Conservation (phyloP, 2,113 vertebrate genomes). For the Chascanopsetta lugubris region DNA sequence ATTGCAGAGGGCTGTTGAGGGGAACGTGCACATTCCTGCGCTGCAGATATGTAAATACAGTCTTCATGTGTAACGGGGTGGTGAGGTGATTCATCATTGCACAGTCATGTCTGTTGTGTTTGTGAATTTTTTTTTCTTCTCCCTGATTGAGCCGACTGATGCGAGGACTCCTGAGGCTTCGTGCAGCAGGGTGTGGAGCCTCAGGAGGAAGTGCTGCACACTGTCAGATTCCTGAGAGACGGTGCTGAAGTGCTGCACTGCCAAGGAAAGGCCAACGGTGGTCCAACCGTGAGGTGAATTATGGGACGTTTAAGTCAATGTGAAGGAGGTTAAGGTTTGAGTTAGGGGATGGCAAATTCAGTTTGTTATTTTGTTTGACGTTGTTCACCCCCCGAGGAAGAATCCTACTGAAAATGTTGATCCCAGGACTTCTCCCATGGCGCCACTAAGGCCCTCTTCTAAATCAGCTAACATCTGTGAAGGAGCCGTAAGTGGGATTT, state of each 20-base stretch:
- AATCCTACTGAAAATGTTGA: neutral
- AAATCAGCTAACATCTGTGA: no score
- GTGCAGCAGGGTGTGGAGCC: neutral
- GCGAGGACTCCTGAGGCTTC: constrained; percentile 15
- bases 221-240: constrained; percentile 33
- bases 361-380: neutral
- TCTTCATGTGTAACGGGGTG: constrained; percentile 41
- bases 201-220: constrained; percentile 44
- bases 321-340: neutral
- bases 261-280: neutral
- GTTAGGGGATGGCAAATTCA: neutral
- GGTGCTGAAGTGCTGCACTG: constrained; percentile 6
- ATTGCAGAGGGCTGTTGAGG: constrained; percentile 12
- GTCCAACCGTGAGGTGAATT: neutral
- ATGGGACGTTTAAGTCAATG: neutral
- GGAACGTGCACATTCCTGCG: constrained; percentile 20
- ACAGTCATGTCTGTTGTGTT: constrained; percentile 29
- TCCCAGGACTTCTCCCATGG: neutral
- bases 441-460: neutral
- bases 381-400: neutral
- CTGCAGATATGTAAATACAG: constrained; percentile 41
- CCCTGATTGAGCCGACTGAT: constrained; percentile 50
- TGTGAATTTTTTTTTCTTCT: constrained; percentile 64
- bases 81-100: constrained; percentile 53
- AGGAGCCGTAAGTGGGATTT: no score